Evolutionary conservation across 1,140 invertebrate genomes (phyloP), one percentile per base, ranked within the genome.

Genomic region (Scaptomyza graminum): DNA sequence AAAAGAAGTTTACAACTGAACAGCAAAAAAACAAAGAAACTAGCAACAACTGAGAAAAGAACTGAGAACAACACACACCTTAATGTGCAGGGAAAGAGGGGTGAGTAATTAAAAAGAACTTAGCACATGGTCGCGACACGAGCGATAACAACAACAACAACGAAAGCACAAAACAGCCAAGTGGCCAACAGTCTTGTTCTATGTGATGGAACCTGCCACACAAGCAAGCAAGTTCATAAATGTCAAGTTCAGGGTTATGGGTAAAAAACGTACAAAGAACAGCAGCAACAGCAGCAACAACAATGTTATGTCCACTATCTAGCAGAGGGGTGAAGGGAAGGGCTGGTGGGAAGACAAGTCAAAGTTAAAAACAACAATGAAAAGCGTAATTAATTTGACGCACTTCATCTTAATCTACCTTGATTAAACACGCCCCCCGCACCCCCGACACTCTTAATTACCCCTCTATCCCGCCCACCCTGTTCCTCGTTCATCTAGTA

Each of bases 241-340:
- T 82, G 82, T 85, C 83, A 85, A 85, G 82, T 85, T 85, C 82
- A 87, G 79, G 82, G 82, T 47, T 81, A 68, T 62, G 51, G 15
- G 46, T 43, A 72, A 56, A 66, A 65, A 55, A 79, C 16, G 44
- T 56, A n/a, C 41, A 50, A 57, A 66, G n/a, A 52, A 25, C 34
- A 31, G 44, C 31, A 37, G 34, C 50, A 65, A 47, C 54, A 37
- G 34, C 50, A 65, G 46, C 54, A 47, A 74, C 49, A 78, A 46
- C 44, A 57, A 61, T 50, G 31, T 34, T 9, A 34, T 34, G 31
- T 34, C 31, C 47, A 52, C 44, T 31, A 54, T 43, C 34, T 16
- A 44, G 44, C 9, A 16, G 18, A 37, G 31, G 39, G 18, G 18
- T 22, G 18, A 12, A 46, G 46, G 7, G 28, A 34, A 22, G 18